Conservation (phyloP, 2,888 invertebrate species). For the Venustoraphidia nigricollis region DNA sequence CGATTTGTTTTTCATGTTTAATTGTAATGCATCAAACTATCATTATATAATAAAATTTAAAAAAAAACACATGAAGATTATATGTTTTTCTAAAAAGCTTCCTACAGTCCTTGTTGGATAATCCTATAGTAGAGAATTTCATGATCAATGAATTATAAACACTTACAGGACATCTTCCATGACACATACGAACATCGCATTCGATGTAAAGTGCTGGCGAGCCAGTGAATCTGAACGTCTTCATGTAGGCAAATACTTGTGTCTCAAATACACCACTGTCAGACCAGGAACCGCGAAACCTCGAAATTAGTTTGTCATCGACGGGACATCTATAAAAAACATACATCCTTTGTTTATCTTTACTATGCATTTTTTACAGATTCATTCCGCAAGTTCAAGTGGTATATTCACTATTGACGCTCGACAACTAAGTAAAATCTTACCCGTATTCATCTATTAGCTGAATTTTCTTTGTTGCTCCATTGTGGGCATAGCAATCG, state of each 20-base stretch:
- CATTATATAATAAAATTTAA: too few relatives aligned
- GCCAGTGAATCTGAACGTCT: conserved; percentile 85
- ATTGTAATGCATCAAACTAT: too few relatives aligned
- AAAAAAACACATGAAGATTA: too few relatives aligned
- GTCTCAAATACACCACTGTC: conserved; percentile 83
- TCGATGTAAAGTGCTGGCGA: conserved; percentile 88
- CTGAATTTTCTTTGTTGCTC: conserved; percentile 80
- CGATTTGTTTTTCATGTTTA: too few relatives aligned
- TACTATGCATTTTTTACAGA: too few relatives aligned
- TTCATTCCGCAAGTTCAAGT: too few relatives aligned
- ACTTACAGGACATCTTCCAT: conserved; percentile 83
- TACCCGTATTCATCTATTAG: conserved; percentile 84
- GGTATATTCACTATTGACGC: too few relatives aligned
- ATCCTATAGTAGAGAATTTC: too few relatives aligned
- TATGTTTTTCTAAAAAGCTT: too few relatives aligned
- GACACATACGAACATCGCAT: conserved; percentile 91
- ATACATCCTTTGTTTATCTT: neutral
- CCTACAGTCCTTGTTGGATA: too few relatives aligned
- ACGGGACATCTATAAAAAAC: conserved; percentile 59
- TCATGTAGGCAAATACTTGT: conserved; percentile 89
- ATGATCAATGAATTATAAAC: neutral
- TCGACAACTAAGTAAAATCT: conserved; percentile 16
- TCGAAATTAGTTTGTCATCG: conserved; percentile 81
- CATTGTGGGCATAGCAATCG: conserved; percentile 88
- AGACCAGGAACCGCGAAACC: conserved; percentile 87